Conservation (phyloP, 2,797 vertebrate genomes). For the Taeniopygia guttata region DNA sequence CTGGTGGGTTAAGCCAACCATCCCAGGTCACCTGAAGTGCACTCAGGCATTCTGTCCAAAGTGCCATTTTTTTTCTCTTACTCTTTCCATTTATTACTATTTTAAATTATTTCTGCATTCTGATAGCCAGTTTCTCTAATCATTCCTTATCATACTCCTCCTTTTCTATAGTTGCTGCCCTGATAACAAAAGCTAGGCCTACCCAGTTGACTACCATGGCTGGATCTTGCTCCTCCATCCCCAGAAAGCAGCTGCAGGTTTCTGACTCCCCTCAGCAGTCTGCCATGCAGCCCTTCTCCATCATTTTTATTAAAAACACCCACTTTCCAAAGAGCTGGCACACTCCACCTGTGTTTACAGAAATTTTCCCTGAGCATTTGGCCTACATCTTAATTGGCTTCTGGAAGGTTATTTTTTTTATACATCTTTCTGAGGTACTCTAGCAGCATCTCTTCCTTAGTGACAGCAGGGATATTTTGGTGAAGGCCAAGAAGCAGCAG, state of each 20-base stretch:
- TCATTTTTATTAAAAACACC: slow-evolving; percentile 9
- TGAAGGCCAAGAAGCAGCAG: background rate
- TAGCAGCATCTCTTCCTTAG: background rate
- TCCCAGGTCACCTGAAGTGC: background rate
- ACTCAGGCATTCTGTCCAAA: background rate
- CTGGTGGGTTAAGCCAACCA: background rate
- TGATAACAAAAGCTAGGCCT: background rate
- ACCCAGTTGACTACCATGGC: background rate
- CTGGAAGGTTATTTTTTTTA: background rate
- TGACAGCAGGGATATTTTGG: background rate
- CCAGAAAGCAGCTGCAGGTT: background rate
- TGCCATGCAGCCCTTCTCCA: background rate
- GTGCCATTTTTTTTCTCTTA: background rate
- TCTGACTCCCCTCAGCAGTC: background rate
- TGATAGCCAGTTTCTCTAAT: background rate
- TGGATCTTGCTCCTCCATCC: background rate
- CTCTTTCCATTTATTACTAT: background rate
- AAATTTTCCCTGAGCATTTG: slow-evolving; percentile 47
- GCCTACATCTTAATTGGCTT: slow-evolving; percentile 43
- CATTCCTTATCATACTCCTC: background rate
- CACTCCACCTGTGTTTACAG: slow-evolving; percentile 21
- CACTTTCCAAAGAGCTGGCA: background rate
- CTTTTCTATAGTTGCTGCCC: background rate
- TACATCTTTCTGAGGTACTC: background rate
- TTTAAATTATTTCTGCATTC: background rate